Evolutionary conservation across 2,888 invertebrate genomes (phyloP).

Genomic region (Onchidella celtica): DNA sequence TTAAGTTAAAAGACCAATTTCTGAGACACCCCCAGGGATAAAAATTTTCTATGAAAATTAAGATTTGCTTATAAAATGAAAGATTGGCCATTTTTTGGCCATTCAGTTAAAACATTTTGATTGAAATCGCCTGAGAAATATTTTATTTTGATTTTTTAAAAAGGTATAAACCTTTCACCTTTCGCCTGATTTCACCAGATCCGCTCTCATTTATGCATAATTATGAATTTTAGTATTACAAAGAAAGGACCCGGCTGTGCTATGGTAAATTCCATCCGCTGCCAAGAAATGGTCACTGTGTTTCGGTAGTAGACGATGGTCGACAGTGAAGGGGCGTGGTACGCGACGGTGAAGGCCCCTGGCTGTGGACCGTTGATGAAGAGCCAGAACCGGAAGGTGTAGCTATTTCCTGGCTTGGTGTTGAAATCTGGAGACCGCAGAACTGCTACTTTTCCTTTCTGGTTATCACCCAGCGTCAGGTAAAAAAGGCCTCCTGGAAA

Average conservation of each 20-base stretch:
- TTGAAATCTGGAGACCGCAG: not conserved
- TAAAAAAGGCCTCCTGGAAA: constrained; percentile 16
- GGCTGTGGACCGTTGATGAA: not conserved
- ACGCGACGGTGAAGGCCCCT: not conserved
- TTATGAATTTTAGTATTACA: too few relatives aligned
- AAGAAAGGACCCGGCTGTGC: not conserved
- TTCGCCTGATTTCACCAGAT: too few relatives aligned
- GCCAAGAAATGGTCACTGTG: constrained; percentile 11
- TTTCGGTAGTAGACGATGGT: not conserved
- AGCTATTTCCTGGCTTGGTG: not conserved
- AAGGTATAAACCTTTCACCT: too few relatives aligned
- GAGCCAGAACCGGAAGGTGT: constrained; percentile 9
- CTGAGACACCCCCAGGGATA: too few relatives aligned
- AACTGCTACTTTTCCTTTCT: not conserved
- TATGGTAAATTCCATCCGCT: constrained; percentile 5
- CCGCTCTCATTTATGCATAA: too few relatives aligned
- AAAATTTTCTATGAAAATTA: too few relatives aligned
- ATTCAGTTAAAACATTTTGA: too few relatives aligned
- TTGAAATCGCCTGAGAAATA: too few relatives aligned
- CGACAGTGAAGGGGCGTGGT: not conserved
- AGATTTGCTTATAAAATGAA: too few relatives aligned
- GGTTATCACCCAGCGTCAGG: not conserved
- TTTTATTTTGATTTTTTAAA: too few relatives aligned
- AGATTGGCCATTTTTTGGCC: too few relatives aligned
- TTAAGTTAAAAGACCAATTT: too few relatives aligned